Evolutionary conservation across 2,888 invertebrate species (phyloP), one percentile per base, ranked within the genome.

Genomic region (Agrochola macilenta): DNA sequence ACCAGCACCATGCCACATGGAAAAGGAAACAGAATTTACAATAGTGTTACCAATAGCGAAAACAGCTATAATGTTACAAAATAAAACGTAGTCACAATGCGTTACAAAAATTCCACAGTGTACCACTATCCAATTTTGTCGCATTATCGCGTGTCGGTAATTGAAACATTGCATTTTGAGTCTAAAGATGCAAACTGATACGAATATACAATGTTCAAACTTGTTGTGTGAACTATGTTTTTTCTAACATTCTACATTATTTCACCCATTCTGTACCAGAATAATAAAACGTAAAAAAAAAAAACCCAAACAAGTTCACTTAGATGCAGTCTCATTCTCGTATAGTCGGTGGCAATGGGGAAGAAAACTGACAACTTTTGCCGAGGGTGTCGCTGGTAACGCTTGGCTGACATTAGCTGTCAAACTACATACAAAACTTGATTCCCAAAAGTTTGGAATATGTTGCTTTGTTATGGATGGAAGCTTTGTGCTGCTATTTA

Each of bases 1-100:
- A 92, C 95, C 94, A 95, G 93, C 96, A 96, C 96, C 96, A 96
- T 96, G 95, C 96, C 93, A 96, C 95, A 94, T 93, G 95, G 94
- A 95, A 96, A 96, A 96, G 95, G 95, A 94, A 95, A 89, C 69
- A 20, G 17, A 23, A 20, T 39, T 17, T 1, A 11, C 1, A 5
- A 14, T 0, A 54, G 61, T 81, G 78, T 84, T 83, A 74, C 84
- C 76, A 86, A 26, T 49, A 79, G 60, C 14, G 17, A 77, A 81
- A 81, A 82, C 30, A 14, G n/a, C 1, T 68, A 63, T 35, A 70
- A 35, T n/a, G 8, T 14, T 68, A 26, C 26, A 14, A 68, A 82
- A 58, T 70, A 23, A 70, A 70, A 61, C 3, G 66, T n/a, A 35
- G 43, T 23, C 1, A 9, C 26, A 30, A 35, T 11, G 0, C 1